These are phyloP conservation scores for Nanorana parkeri DNA, from an alignment of 2,113 vertebrate genomes.

Conservation along the genomic window DNA sequence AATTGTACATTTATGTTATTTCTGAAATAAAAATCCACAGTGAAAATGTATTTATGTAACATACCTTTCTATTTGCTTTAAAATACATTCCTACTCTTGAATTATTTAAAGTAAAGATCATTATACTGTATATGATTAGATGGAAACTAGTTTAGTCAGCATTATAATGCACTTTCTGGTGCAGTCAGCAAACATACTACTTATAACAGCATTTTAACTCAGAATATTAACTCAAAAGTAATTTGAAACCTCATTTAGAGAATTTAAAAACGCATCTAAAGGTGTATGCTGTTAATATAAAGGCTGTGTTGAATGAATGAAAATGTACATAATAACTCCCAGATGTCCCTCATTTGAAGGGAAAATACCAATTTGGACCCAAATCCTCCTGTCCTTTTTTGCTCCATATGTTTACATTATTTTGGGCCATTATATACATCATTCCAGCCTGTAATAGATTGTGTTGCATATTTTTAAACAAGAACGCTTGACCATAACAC, in stretches of 20 bases:
- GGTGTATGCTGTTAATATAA: not conserved
- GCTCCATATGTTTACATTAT: too few relatives aligned
- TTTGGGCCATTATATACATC: too few relatives aligned
- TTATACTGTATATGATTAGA: slow-evolving; percentile 43
- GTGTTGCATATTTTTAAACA: too few relatives aligned
- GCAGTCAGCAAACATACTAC: slow-evolving; percentile 40
- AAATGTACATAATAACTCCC: too few relatives aligned
- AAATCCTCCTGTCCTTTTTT: too few relatives aligned
- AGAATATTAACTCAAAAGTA: not conserved
- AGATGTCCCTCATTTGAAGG: too few relatives aligned
- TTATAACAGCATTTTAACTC: slow-evolving; percentile 20
- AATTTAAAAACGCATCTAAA: slow-evolving; percentile 16
- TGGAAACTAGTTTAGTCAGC: slow-evolving; percentile 38
- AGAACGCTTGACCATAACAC: too few relatives aligned
- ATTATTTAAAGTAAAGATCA: slow-evolving; percentile 43
- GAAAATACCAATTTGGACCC: too few relatives aligned
- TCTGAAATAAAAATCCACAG: too few relatives aligned
- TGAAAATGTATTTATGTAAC: too few relatives aligned
- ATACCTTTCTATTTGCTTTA: slow-evolving; percentile 17
- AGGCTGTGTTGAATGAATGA: not conserved
- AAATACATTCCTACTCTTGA: slow-evolving; percentile 13
- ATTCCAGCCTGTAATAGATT: too few relatives aligned
- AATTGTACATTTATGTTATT: too few relatives aligned
- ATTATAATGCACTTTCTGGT: slow-evolving; percentile 25
- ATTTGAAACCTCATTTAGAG: not conserved